A percentile compares a stretch with the other conserved stretches of the same genome.
Evolutionary conservation across 2,113 vertebrate species (phyloP).

Genomic region (Phrynosoma blainvillii): DNA sequence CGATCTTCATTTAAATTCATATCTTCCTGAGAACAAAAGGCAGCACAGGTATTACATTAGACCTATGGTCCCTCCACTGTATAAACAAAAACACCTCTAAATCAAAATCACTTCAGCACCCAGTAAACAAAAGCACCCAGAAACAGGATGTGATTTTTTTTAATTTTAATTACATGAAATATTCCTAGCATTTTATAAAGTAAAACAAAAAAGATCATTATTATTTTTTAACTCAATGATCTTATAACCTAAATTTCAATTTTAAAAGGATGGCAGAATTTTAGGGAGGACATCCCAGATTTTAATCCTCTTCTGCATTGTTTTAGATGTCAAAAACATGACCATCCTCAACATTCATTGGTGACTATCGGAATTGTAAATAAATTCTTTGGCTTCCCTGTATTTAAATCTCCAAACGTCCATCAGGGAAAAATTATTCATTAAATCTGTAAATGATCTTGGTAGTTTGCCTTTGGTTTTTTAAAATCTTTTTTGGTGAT

Average conservation of each 20-base stretch:
- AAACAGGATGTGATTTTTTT: not conserved
- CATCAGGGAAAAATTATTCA: no score
- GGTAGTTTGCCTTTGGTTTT: no score
- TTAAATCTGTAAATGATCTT: no score
- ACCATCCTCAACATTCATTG: no score
- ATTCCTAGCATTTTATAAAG: not conserved
- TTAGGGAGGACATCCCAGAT: no score
- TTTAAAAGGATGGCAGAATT: no score
- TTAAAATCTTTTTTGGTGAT: no score
- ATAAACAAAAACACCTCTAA: not conserved
- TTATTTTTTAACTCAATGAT: not conserved
- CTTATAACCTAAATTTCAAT: not conserved
- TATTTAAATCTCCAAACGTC: no score
- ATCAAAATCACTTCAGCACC: not conserved
- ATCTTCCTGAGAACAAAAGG: constrained; percentile 87
- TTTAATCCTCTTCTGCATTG: no score
- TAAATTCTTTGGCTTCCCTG: no score
- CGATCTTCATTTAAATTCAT: constrained; percentile 99
- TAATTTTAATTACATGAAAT: not conserved
- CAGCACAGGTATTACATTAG: not conserved
- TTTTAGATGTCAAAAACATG: no score
- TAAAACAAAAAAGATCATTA: not conserved
- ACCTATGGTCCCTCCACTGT: not conserved
- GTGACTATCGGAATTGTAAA: no score
- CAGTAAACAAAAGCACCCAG: not conserved